Evolutionary conservation across 1,140 invertebrate genomes (phyloP).

Genomic region (Ylistrum balloti): DNA sequence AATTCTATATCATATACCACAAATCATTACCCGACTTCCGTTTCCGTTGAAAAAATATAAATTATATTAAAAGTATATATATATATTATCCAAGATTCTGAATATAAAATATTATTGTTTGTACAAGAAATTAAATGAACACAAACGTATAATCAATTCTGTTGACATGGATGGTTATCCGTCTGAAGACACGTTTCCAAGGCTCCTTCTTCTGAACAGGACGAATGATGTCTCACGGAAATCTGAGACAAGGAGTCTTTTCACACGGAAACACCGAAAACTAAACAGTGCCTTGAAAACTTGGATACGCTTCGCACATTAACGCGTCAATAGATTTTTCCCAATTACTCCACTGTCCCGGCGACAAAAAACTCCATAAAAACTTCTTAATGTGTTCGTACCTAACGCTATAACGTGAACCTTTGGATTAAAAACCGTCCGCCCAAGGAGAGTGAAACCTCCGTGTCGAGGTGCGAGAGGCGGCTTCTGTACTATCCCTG

Average conservation of each 20-base stretch:
- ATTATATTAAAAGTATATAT: background rate
- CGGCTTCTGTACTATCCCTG: background rate
- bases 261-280: background rate
- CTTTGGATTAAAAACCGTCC: background rate
- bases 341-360: background rate
- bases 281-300: background rate
- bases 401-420: background rate
- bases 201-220: background rate
- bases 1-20: background rate
- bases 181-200: too few species aligned
- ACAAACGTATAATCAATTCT: too few species aligned
- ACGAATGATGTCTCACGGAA: too few species aligned
- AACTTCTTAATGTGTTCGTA: background rate
- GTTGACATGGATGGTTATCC: too few species aligned
- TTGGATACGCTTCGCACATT: background rate
- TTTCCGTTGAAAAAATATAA: background rate
- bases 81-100: background rate
- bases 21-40: background rate
- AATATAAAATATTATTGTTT: background rate
- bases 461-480: background rate
- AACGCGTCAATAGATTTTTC: background rate
- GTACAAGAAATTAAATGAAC: background rate
- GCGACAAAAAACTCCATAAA: conserved; percentile 33
- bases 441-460: background rate
- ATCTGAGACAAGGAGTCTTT: too few species aligned